Evolutionary conservation across 2,888 invertebrate species (phyloP), one percentile per base, ranked within the genome.

Genomic region (Stenotaenia linearis): DNA sequence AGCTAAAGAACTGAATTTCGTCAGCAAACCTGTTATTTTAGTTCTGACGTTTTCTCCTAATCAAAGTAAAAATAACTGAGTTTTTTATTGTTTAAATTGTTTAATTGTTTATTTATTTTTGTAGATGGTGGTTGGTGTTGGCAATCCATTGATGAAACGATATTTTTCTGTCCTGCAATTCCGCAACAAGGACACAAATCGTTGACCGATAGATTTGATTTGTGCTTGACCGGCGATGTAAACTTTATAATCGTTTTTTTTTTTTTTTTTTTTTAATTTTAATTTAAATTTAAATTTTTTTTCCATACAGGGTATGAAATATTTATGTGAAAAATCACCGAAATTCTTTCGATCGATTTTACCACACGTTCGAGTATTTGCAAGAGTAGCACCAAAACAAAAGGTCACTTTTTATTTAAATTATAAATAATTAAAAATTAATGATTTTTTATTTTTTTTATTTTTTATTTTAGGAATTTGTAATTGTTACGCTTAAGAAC

Each of bases 371-470:
- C 92, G 92, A 78, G 94, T 99, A 1, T 99, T 95, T 86, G 99
- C 99, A 0, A 90, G 99, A 83, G 97, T 98, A 84, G 97, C 97
- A 1, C 99, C 99, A 0, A 99, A 99, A 86, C 99, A 99, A 86
- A 99, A 99, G 85, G 88, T 87, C 10, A 1, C 3, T 9, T 37
- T 32, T 32, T 32, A 32, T 4, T 56, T n/a, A 56, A 56, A n/a
- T 6, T 4, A 6, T 61, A n/a, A 61, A 25, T n/a, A 9, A 61
- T 1, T n/a, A 1, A 1, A 1, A n/a, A 61, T n/a, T n/a, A n/a
- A n/a, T n/a, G n/a, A n/a, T n/a, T n/a, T 25, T 25, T 61, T 1
- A 25, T 61, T 56, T 56, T 4, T 7, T 25, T 5, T 1, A 61
- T 61, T 25, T 61, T 6, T 78, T 37, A 21, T 75, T 81, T 74